Base-by-base conservation (phyloP, 2,797 vertebrate species). In the Epinephelus awoara region DNA sequence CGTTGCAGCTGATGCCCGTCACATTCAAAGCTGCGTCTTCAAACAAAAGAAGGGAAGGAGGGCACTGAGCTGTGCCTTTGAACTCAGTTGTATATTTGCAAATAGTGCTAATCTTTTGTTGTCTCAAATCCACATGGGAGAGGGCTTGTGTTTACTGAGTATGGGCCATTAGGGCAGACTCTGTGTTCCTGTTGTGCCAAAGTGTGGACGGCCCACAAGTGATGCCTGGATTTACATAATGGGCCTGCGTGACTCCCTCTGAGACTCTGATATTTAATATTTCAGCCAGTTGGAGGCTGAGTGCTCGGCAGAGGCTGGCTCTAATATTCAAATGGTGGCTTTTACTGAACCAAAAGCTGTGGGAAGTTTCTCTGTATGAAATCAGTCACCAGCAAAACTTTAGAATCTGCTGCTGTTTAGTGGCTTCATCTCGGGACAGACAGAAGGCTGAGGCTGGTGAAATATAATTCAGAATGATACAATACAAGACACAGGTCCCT, bases 101-200 rank as follows among this genome's bases (percentile, higher is more conserved):
- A 94, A 92, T 94, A 93, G 94, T 91, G 90, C 82, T 93, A 91
- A 94, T 96, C 94, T 95, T 94, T 95, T 95, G 94, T 96, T 92
- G 91, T 88, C 85, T 85, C 93, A 93, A 93, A 94, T 95, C 92
- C 93, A 94, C 94, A 93, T 80, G 93, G 91, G 80, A 89, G 90
- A 92, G 84, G 83, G 70, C 82, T 69, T 75, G 89, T 94, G 93
- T 94, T 95, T 91, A 88, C 91, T 80, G 91, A 89, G 90, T 61
- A 70, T 68, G 73, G 87, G 85, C 92, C 92, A 93, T 95, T 93
- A 94, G 79, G 68, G 79, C 27, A 61, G 81, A 66, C 64, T 79
- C 86, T 82, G 85, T 89, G 87, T 88, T 89, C 86, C 90, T 82
- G 88, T 87, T 79, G 85, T 85, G 89, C 75, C 81, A 76, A 88